A percentile compares a stretch with the other conserved stretches of the same genome.
Conservation (phyloP, 2,113 vertebrate species). For the Pseudorhombus dupliciocellatus region DNA sequence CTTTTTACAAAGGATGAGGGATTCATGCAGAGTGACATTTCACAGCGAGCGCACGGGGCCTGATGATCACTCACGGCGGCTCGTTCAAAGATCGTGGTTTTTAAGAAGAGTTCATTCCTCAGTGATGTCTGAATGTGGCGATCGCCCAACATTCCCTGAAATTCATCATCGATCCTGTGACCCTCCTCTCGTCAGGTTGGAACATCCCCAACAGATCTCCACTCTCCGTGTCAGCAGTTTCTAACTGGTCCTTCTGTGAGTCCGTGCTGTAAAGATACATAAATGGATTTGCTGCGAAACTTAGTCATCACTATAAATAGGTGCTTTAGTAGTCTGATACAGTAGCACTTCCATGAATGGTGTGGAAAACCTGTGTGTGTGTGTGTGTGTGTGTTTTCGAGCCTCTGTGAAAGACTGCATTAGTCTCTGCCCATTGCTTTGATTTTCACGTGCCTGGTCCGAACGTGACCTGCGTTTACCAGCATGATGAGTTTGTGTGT, state of each 20-base stretch:
- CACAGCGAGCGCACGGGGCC: neutral
- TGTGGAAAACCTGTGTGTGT: conserved; percentile 54
- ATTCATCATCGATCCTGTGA: neutral
- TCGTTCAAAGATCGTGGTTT: no score
- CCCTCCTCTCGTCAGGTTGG: neutral
- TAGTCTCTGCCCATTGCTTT: conserved; percentile 44
- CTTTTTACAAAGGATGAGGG: neutral
- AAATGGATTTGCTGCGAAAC: conserved; percentile 50
- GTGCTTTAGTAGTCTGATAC: conserved; percentile 35
- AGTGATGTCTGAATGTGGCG: neutral
- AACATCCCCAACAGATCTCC: conserved; percentile 10
- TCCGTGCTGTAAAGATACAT: conserved; percentile 37
- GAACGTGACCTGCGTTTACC: conserved; percentile 50
- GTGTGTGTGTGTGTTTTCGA: conserved; percentile 11
- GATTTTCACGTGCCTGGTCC: conserved; percentile 54
- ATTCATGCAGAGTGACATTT: neutral
- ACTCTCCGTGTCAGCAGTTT: conserved; percentile 4
- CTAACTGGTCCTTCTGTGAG: conserved; percentile 16
- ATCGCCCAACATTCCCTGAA: neutral
- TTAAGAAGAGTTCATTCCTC: no score
- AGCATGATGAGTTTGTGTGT: conserved; percentile 28
- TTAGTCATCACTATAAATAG: conserved; percentile 66
- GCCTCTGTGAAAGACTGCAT: conserved; percentile 24
- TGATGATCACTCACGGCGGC: neutral
- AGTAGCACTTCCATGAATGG: conserved; percentile 70